Evolutionary conservation across 2,888 invertebrate species (phyloP).

Genomic region (Thymelicus acteon): DNA sequence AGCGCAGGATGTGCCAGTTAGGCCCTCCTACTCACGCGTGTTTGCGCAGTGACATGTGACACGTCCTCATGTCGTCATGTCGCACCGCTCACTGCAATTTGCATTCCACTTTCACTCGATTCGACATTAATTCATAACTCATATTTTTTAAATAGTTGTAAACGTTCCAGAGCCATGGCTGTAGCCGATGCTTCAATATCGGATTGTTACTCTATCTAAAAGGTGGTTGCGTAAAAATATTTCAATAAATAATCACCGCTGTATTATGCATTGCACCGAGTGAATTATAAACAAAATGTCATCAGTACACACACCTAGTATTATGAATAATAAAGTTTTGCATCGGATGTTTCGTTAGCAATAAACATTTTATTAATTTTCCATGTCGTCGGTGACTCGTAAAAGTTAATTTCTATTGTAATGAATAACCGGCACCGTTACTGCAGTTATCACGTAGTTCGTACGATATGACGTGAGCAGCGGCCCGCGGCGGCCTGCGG

Average conservation of each 20-base stretch:
- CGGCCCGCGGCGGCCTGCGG: too few species aligned
- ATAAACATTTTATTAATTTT: neutral
- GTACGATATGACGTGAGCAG: neutral
- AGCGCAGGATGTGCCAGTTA: slow-evolving; percentile 24
- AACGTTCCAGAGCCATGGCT: too few species aligned
- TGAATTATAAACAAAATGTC: neutral
- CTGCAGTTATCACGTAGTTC: slow-evolving; percentile 1
- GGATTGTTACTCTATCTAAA: too few species aligned
- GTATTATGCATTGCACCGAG: too few species aligned
- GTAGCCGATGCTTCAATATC: too few species aligned
- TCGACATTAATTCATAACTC: neutral
- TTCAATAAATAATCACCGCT: too few species aligned
- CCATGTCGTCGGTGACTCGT: neutral
- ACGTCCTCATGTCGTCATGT: too few species aligned
- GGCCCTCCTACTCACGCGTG: slow-evolving; percentile 30
- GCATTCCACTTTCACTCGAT: slow-evolving; percentile 29
- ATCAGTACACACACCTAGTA: neutral
- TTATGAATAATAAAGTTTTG: too few species aligned
- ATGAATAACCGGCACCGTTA: neutral
- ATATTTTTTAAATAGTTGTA: too few species aligned
- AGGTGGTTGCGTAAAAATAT: too few species aligned
- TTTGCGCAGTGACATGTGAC: slow-evolving; percentile 4
- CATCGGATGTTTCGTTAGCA: neutral
- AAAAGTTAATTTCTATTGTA: neutral
- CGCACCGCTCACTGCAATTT: slow-evolving; percentile 1